Evolutionary conservation across 2,888 invertebrate species (phyloP).

Genomic region (Melieria omissa): DNA sequence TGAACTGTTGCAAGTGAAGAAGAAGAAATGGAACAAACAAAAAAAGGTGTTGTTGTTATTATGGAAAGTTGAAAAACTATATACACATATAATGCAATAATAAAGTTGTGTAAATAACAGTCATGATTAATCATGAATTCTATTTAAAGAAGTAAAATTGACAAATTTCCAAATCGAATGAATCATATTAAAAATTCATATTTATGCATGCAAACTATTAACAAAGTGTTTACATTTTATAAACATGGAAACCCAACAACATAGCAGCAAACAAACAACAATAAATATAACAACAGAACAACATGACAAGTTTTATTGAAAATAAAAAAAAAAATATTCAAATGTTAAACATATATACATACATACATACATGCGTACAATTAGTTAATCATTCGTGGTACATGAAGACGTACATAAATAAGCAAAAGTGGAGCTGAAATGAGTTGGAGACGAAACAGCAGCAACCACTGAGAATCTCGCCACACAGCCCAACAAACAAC

Average conservation of each 20-base stretch:
- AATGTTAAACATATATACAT: neutral
- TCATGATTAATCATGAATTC: neutral
- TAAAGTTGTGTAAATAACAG: neutral
- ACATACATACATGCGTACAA: conserved; percentile 12
- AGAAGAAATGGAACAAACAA: neutral
- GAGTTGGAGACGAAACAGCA: conserved; percentile 7
- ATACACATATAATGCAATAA: neutral
- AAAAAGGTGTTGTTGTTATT: neutral
- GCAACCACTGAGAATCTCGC: conserved; percentile 2
- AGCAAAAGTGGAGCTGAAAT: conserved; percentile 18
- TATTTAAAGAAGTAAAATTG: conserved; percentile 1
- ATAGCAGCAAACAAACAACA: neutral
- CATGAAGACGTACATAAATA: neutral
- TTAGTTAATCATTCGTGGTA: conserved; percentile 29
- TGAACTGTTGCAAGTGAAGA: conserved; percentile 6
- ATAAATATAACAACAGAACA: neutral
- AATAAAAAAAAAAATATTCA: conserved; percentile 12
- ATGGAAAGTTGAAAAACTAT: conserved; percentile 10
- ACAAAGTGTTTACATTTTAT: neutral
- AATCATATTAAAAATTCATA: conserved; percentile 2
- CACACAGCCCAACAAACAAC: conserved; percentile 16
- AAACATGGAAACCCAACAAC: neutral
- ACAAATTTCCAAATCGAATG: conserved; percentile 2
- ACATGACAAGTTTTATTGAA: conserved; percentile 25
- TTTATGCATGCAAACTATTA: neutral